Evolutionary conservation across 2,113 vertebrate genomes (phyloP), one percentile per base, ranked within the genome.

Genomic region (Gopherus evgoodei): DNA sequence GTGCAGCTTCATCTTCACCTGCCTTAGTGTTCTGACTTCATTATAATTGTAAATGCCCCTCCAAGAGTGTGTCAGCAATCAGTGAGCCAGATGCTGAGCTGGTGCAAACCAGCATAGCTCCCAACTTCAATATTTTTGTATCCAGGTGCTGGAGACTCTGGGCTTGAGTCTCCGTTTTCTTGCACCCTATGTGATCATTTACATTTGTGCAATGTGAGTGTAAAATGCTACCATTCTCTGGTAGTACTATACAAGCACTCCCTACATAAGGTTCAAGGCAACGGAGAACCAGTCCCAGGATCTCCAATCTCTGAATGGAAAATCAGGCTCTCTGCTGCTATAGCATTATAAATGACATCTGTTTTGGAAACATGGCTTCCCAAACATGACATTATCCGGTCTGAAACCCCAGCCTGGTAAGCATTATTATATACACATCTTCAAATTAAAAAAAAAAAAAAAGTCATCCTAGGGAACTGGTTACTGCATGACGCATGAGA

Each of bases 401-500:
- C 27, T 90, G 42, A 88, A 87, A 81, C 75, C 6, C 79, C 79
- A 79, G 35, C 11, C 92, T 25, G 3, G 22, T 22, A 13, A 59
- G 8, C n/a, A 5, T 21, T 49, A 16, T 69, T 38, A 69, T 5
- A 38, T 86, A 49, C 38, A 56, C 22, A 54, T 54, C 52, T 86
- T 54, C 22, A 44, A 56, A 17, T 49, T 56, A 5, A 57, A 27
- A 53, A 53, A 54, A 90, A 84, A 65, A 44, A 7, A 17, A 4
- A 50, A 50, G 13, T 9, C 35, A 49, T 53, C 50, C 87, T 83
- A 44, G 86, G 81, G 5, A 59, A 27, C 16, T 86, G 87, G 42
- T n/a, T 38, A 88, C 54, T 75, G 88, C 87, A 84, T 93, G 94
- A 86, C 93, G 96, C 93, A 96, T 93, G 94, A 56, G 1, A 0